These are phyloP conservation scores for Lysandra bellargus DNA, from an alignment of 2,888 invertebrate genomes.

Conservation along the genomic window DNA sequence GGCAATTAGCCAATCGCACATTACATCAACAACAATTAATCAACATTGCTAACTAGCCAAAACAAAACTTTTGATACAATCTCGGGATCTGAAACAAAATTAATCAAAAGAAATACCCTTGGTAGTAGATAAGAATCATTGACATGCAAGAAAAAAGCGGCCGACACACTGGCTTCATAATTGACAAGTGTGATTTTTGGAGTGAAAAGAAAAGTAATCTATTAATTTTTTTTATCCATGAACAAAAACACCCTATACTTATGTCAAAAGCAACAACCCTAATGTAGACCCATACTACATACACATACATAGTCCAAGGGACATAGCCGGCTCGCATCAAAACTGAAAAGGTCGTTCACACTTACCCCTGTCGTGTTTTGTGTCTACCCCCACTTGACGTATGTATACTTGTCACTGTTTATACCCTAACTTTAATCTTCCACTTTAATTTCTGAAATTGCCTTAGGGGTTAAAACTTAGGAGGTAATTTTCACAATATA, in stretches of 20 bases:
- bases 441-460: background rate
- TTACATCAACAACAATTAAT: too few species aligned
- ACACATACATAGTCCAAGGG: background rate
- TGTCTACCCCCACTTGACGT: background rate
- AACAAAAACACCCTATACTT: background rate
- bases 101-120: too few species aligned
- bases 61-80: too few species aligned
- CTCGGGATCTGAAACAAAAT: too few species aligned
- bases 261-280: background rate
- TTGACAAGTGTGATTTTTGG: too few species aligned
- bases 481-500: background rate
- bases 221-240: background rate
- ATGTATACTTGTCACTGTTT: background rate
- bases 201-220: background rate
- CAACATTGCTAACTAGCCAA: too few species aligned
- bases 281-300: background rate
- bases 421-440: background rate
- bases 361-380: background rate
- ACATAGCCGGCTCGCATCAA: background rate
- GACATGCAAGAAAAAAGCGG: too few species aligned
- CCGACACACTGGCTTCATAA: too few species aligned
- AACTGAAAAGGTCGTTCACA: slow-evolving; percentile 18
- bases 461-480: background rate
- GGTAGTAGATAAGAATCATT: too few species aligned
- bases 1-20: too few species aligned